Base-by-base conservation (phyloP, 2,888 invertebrate genomes). In the Lochmaea crataegi region DNA sequence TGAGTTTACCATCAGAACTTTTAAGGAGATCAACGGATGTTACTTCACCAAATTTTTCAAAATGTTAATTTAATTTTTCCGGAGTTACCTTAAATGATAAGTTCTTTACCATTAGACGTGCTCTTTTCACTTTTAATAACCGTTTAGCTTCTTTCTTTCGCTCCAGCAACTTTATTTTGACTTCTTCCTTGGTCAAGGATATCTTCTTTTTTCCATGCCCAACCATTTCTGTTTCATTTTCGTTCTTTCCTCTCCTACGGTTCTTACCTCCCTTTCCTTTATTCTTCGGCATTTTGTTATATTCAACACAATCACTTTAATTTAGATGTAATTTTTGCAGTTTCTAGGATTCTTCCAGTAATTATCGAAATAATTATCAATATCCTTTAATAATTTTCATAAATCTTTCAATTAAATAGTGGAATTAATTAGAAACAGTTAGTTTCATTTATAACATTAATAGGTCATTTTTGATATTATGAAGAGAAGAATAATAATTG, bases 201-300 rank as follows among this genome's bases (percentile, higher is more conserved):
- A 22, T 64, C 26, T 65, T 76, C 12, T 77, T 76, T 69, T 72
- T n/a, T n/a, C n/a, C n/a, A n/a, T n/a, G n/a, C n/a, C n/a, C n/a
- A n/a, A n/a, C n/a, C n/a, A n/a, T n/a, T n/a, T 98, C 98, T 73
- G 98, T 97, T 90, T 99, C 99, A 88, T 99, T 99, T 89, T 99
- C 99, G 87, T 99, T 99, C 92, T 99, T 99, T 88, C 99, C 99
- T 89, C 99, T 94, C 89, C 99, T 95, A 86, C 99, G 93, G 90
- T 99, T 99, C 92, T 99, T 99, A 91, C 99, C 99, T 94, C 99
- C 99, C 94, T 99, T 99, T 94, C 99, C 90, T 84, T 90, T 90
- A 88, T 90, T 90, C 84, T 90, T 90, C 85, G 90, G 90, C 90
- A 90, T 90, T 77, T 78, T 86, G 80, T 77, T 74, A 68, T 56